A percentile compares a stretch with the other conserved stretches of the same genome.
Evolutionary conservation across 2,113 vertebrate genomes (phyloP).

Genomic region (Pluvianellus socialis): DNA sequence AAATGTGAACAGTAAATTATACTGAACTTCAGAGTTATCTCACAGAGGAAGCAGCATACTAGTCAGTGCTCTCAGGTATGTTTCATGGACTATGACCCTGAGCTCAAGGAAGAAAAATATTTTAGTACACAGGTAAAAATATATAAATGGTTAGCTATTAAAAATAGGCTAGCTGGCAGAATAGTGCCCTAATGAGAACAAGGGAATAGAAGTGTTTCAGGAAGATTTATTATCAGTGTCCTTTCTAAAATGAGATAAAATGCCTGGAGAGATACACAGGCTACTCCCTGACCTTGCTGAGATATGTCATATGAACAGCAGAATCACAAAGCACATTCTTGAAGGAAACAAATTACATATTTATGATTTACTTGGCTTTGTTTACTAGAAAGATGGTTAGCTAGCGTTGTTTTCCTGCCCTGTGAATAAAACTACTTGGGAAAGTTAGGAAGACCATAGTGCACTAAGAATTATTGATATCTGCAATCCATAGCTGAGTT

Average conservation of each 20-base stretch:
- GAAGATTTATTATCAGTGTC: slow-evolving; percentile 78
- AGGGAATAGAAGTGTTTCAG: slow-evolving; percentile 72
- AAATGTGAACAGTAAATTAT: background rate
- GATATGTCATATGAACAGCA: slow-evolving; percentile 57
- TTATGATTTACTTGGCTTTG: slow-evolving; percentile 74
- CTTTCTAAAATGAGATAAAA: slow-evolving; percentile 67
- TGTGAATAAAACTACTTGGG: background rate
- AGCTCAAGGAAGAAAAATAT: slow-evolving; percentile 25
- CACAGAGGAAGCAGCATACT: background rate
- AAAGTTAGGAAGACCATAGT: background rate
- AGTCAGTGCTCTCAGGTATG: background rate
- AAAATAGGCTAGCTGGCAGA: background rate
- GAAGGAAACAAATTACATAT: slow-evolving; percentile 55
- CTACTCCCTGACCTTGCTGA: slow-evolving; percentile 56
- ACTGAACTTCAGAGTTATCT: background rate
- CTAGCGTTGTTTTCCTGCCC: slow-evolving; percentile 57
- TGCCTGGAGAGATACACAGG: background rate
- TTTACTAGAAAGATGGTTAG: slow-evolving; percentile 59
- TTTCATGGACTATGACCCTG: background rate
- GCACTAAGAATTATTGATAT: background rate
- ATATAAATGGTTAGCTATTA: slow-evolving; percentile 27
- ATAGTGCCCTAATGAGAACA: slow-evolving; percentile 72
- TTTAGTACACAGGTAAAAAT: background rate
- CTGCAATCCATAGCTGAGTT: background rate
- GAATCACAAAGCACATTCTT: slow-evolving; percentile 54